phyloP scores from a whole-genome alignment of 2,113 vertebrate genomes.

The Climacteris rufus region DNA sequence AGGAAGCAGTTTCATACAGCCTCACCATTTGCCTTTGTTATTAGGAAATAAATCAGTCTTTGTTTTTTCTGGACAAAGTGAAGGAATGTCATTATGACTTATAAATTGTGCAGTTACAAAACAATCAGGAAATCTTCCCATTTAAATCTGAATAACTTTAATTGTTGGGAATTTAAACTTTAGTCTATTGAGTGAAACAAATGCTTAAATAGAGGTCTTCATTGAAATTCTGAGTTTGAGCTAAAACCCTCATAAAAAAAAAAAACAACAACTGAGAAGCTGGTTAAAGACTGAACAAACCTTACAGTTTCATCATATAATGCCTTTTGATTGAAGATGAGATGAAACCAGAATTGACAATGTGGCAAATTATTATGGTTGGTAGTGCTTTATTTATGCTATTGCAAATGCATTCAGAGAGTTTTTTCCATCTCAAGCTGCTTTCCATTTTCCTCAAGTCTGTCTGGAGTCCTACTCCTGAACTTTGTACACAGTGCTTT shows the following conservation, averaged over 20 bases:
- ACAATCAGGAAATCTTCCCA: constrained; percentile 74
- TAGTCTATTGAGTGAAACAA: constrained; percentile 60
- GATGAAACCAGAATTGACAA: background rate
- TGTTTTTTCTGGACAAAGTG: constrained; percentile 75
- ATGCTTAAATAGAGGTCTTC: constrained; percentile 45
- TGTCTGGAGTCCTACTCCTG: background rate
- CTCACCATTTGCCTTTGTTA: constrained; percentile 75
- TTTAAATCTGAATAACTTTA: constrained; percentile 77
- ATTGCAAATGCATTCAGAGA: background rate
- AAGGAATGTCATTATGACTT: constrained; percentile 79
- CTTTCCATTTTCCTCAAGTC: background rate
- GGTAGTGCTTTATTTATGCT: background rate
- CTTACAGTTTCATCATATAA: background rate
- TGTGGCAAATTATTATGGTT: background rate
- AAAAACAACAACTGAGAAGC: background rate
- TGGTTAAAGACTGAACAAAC: constrained; percentile 9
- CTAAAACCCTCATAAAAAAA: background rate
- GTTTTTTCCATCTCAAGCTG: background rate
- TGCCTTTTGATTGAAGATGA: background rate
- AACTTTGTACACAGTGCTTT: background rate
- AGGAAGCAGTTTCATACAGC: constrained; percentile 65
- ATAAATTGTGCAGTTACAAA: constrained; percentile 78
- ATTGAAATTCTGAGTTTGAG: constrained; percentile 48
- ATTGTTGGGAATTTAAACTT: constrained; percentile 70
- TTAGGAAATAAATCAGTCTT: constrained; percentile 79